These are phyloP conservation scores for Trachelipus rathkii DNA, from an alignment of 1,140 invertebrate species.

Conservation along the genomic window DNA sequence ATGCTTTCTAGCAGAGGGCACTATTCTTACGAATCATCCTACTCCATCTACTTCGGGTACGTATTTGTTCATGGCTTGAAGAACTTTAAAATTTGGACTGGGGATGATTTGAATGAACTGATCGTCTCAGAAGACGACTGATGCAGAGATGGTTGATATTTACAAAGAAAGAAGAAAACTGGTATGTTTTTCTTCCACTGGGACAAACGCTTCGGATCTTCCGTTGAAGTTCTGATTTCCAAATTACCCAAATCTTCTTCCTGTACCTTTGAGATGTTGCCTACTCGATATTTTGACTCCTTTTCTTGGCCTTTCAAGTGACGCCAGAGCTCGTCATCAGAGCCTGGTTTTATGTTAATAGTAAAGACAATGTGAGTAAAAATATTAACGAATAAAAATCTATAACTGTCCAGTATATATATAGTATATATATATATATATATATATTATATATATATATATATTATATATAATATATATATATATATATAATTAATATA, in stretches of 20 bases:
- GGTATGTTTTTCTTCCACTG: not conserved
- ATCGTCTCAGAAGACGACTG: constrained; percentile 29
- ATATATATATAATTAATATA: too few species aligned
- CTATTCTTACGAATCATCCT: not conserved
- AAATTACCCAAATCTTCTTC: not conserved
- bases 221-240: not conserved
- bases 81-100: constrained; percentile 55
- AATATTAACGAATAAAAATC: too few species aligned
- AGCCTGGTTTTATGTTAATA: not conserved
- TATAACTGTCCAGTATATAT: too few species aligned
- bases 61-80: constrained; percentile 52
- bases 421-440: too few species aligned
- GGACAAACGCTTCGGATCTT: not conserved
- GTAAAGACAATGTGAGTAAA: too few species aligned
- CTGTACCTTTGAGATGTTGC: not conserved
- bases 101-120: constrained; percentile 52
- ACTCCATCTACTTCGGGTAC: constrained; percentile 35
- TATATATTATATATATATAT: too few species aligned
- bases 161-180: not conserved
- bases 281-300: not conserved
- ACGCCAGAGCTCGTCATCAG: not conserved
- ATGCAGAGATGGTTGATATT: not conserved
- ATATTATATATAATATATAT: too few species aligned
- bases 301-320: not conserved
- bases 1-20: too few species aligned